phyloP scores from a whole-genome alignment of 2,113 vertebrate species.

The Callocephalon fimbriatum region DNA sequence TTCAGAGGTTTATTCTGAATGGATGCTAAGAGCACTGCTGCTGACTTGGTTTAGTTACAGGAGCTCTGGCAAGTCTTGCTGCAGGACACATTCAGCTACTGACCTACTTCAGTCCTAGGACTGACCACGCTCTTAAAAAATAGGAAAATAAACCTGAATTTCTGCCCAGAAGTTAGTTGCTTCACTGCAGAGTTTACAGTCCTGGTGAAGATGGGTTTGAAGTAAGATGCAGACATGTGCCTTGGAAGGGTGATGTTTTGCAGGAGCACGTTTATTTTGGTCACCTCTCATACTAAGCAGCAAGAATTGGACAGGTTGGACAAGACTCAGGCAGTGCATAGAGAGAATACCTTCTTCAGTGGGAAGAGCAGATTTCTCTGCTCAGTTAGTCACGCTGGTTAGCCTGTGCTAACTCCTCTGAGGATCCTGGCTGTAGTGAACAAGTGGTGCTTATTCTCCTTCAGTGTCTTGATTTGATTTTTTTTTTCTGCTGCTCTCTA shows the following conservation, averaged over 20 bases:
- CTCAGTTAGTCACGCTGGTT: background rate
- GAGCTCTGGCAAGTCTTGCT: background rate
- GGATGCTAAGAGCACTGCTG: background rate
- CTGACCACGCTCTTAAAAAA: background rate
- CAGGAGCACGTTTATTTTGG: background rate
- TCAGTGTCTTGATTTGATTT: background rate
- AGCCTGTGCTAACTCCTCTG: background rate
- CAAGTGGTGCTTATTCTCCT: background rate
- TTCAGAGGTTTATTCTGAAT: background rate
- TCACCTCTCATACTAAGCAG: background rate
- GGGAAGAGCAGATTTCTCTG: background rate
- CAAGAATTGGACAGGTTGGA: background rate
- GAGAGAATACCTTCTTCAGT: background rate
- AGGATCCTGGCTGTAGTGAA: background rate
- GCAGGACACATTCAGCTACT: background rate
- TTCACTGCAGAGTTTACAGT: background rate
- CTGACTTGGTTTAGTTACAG: background rate
- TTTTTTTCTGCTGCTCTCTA: background rate
- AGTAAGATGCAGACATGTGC: background rate
- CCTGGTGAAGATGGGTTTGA: background rate
- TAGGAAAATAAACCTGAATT: background rate
- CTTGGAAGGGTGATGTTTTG: background rate
- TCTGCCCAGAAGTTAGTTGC: background rate
- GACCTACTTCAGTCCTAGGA: constrained; percentile 17
- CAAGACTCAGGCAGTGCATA: background rate